phyloP scores from a whole-genome alignment of 2,888 invertebrate species.

The Helobdella robusta region DNA sequence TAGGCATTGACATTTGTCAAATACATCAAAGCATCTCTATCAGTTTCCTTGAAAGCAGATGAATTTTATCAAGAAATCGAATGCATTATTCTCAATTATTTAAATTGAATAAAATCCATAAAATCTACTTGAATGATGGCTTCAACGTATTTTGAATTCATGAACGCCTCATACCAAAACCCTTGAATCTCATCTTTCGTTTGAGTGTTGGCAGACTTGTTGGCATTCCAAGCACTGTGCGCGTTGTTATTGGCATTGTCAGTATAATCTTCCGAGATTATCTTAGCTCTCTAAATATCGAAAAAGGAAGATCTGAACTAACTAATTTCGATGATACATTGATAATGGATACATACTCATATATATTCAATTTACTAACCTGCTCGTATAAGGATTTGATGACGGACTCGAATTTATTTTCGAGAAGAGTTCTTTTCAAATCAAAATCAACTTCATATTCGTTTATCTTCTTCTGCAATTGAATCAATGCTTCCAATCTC shows the following conservation, averaged over 20 bases:
- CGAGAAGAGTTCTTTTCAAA: neutral
- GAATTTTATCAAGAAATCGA: too few relatives aligned
- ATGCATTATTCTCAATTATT: too few relatives aligned
- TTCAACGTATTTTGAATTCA: neutral
- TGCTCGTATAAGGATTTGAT: neutral
- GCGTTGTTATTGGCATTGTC: slow-evolving; percentile 1
- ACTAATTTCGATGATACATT: neutral
- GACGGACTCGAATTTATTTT: neutral
- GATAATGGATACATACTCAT: neutral
- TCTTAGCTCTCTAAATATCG: neutral
- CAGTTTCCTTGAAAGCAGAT: neutral
- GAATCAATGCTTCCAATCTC: neutral
- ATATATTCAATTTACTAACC: neutral
- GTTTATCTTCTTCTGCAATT: slow-evolving; percentile 1
- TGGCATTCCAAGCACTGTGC: neutral
- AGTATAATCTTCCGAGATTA: neutral
- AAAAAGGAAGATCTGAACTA: neutral
- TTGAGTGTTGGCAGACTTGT: neutral
- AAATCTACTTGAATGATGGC: neutral
- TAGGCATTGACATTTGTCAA: neutral
- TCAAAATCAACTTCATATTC: neutral
- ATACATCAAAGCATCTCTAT: neutral
- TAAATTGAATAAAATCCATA: too few relatives aligned
- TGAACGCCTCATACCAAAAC: neutral
- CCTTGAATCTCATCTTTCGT: neutral